phyloP scores from a whole-genome alignment of 2,113 vertebrate species.

The Pandion haliaetus region DNA sequence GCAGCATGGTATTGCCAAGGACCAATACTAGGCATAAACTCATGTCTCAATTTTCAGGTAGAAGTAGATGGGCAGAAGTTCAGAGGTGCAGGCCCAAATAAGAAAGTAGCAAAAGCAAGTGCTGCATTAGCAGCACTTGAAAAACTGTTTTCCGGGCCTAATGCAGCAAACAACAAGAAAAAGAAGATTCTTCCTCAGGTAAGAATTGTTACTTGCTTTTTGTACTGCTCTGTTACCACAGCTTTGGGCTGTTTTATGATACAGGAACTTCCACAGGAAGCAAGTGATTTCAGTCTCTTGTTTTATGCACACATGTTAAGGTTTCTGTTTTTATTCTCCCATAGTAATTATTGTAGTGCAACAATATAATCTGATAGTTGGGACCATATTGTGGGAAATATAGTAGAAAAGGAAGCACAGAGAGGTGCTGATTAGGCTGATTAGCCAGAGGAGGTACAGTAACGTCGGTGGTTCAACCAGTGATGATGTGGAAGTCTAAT shows the following conservation, averaged over 20 bases:
- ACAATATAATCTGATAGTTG: background rate
- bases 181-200: slow-evolving; percentile 98
- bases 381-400: background rate
- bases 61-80: slow-evolving; percentile 99
- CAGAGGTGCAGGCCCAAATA: slow-evolving; percentile 96
- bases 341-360: background rate
- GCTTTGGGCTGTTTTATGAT: background rate
- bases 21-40: background rate
- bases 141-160: slow-evolving; percentile 97
- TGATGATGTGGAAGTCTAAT: background rate
- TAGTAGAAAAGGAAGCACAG: background rate
- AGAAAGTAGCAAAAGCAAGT: slow-evolving; percentile 99
- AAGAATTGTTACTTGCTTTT: background rate
- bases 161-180: slow-evolving; percentile 94
- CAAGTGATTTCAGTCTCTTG: background rate
- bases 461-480: too few relatives aligned
- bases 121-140: slow-evolving; percentile 94
- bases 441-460: background rate
- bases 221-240: background rate
- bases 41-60: slow-evolving; percentile 80
- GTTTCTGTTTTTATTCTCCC: background rate
- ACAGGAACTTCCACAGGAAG: background rate
- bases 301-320: background rate
- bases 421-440: background rate
- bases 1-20: background rate